A percentile compares a stretch with the other conserved stretches of the same genome.
Conservation (phyloP, 1,140 invertebrate species). For the Leptonema lineaticorne region DNA sequence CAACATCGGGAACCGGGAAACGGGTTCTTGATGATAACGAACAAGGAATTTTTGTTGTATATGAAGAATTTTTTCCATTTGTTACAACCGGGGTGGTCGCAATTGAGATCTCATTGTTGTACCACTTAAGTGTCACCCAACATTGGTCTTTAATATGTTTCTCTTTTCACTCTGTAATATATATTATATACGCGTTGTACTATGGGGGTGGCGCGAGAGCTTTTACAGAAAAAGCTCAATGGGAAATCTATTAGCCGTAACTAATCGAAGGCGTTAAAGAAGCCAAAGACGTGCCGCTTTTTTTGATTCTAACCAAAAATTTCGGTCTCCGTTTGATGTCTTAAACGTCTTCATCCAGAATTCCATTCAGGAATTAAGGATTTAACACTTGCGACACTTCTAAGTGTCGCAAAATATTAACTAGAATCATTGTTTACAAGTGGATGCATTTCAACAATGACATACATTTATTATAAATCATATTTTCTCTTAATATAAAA, state of each 20-base stretch:
- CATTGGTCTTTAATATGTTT: too few relatives aligned
- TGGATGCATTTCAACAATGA: too few relatives aligned
- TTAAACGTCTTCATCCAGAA: neutral
- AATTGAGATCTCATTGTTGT: slow-evolving; percentile 8
- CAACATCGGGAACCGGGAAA: too few relatives aligned
- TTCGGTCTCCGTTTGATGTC: neutral
- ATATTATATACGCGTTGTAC: too few relatives aligned
- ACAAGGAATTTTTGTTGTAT: neutral
- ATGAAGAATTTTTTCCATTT: neutral
- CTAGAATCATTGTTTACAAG: too few relatives aligned
- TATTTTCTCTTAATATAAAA: too few relatives aligned
- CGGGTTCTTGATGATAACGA: too few relatives aligned
- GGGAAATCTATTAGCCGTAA: slow-evolving; percentile 41
- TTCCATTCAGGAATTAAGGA: neutral
- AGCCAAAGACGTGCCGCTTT: neutral
- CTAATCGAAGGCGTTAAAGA: slow-evolving; percentile 27
- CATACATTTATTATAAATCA: too few relatives aligned
- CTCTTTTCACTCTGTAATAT: too few relatives aligned
- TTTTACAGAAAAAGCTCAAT: slow-evolving; percentile 23
- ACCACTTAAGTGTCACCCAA: slow-evolving; percentile 32
- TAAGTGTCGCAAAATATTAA: neutral
- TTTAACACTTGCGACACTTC: neutral
- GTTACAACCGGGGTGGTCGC: neutral
- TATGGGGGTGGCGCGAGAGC: slow-evolving; percentile 9
- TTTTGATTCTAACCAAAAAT: neutral